Evolutionary conservation across 2,113 vertebrate species (phyloP), one percentile per base, ranked within the genome.

Genomic region (Platichthys flesus): DNA sequence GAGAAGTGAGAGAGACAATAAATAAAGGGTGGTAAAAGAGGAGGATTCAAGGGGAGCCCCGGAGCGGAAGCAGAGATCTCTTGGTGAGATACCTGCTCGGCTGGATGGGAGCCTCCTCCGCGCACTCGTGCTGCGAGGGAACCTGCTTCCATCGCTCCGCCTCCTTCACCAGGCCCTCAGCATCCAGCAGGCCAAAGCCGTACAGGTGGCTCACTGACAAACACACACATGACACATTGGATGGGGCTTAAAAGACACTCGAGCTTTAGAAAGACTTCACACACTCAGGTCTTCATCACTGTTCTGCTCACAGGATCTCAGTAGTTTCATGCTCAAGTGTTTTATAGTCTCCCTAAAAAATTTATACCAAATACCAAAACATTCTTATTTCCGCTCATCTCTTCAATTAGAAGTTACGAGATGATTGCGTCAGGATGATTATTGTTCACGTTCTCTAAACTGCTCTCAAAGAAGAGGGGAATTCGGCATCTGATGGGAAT

Each of bases 181-280:
- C 98, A 90, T 99, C 96, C 96, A 99, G 96, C 89, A 99, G 87
- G 83, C 98, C 98, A 84, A 98, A 99, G 84, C 98, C 98, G 85
- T 98, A 99, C 47, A 98, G 94, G 74, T 99, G 98, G 91, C 97
- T 99, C 93, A 99, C 98, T 99, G 89, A 85, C 49, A 90, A 20
- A 74, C 56, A 60, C 42, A 78, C 67, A 71, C 65, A 70, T 23
- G 20, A 31, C 63, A 72, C 73, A 81, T 86, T 83, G 85, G 75
- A 60, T 1, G 18, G 69, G 55, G 60, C 70, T 78, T 74, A 68
- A 83, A 86, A 81, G 66, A 56, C 26, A 23, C 57, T 69, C 62
- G 37, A 74, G 76, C 85, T 85, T 79, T 81, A 84, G 84, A 51
- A 84, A 82, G 71, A 69, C 62, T 77, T 76, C 65, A 57, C 40